Evolutionary conservation across 2,797 vertebrate species (phyloP).

Genomic region (Cossypha heuglini): DNA sequence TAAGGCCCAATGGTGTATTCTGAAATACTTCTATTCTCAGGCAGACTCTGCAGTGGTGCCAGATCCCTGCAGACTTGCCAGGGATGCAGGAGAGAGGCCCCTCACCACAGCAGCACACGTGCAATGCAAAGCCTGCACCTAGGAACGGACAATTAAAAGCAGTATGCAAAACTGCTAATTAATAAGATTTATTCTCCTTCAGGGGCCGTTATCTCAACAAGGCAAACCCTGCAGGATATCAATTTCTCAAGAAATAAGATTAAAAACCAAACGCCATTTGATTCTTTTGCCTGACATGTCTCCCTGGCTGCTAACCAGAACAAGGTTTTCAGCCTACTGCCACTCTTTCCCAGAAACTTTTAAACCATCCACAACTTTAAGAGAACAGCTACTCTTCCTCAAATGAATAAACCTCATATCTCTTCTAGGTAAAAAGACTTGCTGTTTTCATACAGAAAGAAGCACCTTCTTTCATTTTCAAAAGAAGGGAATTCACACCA

Average conservation of each 20-base stretch:
- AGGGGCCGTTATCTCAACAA: not conserved
- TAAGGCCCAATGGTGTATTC: not conserved
- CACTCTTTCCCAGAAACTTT: constrained; percentile 3
- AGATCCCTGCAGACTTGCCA: not conserved
- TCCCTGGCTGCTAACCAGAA: not conserved
- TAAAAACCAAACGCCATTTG: not conserved
- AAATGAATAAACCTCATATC: not conserved
- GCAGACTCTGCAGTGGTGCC: not conserved
- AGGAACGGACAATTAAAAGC: not conserved
- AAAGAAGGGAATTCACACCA: not conserved
- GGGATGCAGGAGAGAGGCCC: not conserved
- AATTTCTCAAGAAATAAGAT: constrained; percentile 3
- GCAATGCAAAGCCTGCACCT: not conserved
- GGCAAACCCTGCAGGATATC: not conserved
- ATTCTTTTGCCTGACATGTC: not conserved
- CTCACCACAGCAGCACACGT: accelerated
- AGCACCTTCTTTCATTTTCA: constrained; percentile 5
- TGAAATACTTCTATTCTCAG: not conserved
- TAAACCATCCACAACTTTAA: not conserved
- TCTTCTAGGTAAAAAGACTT: not conserved
- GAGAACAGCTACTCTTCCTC: not conserved
- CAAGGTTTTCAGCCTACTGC: not conserved
- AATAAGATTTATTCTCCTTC: not conserved
- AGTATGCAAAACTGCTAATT: not conserved
- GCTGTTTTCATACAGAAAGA: not conserved